phyloP scores from a whole-genome alignment of 2,797 vertebrate genomes.

The Malacoraja senta region DNA sequence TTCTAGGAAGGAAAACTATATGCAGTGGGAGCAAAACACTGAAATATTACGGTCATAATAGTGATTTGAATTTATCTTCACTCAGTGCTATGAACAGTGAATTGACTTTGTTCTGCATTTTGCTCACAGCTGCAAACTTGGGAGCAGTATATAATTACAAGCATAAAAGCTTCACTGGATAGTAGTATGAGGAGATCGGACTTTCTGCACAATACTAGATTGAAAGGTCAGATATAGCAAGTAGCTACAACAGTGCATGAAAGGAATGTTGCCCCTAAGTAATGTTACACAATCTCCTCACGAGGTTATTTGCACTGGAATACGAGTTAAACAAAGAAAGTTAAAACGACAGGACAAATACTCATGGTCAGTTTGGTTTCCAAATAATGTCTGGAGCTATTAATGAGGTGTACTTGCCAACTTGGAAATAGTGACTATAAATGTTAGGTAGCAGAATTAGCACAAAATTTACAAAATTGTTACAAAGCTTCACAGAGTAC shows the following conservation, averaged over 20 bases:
- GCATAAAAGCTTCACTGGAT: conserved; percentile 7
- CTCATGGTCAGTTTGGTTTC: background rate
- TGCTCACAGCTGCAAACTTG: background rate
- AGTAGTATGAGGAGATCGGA: background rate
- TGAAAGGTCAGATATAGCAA: background rate
- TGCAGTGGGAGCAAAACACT: background rate
- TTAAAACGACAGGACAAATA: background rate
- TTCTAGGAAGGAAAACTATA: background rate
- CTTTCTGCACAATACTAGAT: background rate
- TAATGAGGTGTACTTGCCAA: background rate
- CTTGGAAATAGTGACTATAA: background rate
- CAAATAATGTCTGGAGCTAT: background rate
- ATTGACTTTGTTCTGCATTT: background rate
- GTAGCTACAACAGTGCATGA: background rate
- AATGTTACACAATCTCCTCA: conserved; percentile 15
- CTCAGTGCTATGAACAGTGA: background rate
- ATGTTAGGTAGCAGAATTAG: background rate
- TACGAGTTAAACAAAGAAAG: background rate
- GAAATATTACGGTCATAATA: background rate
- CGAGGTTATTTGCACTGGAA: conserved; percentile 8
- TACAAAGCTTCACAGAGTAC: no score
- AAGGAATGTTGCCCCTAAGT: background rate
- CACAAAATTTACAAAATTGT: background rate
- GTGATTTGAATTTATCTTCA: background rate
- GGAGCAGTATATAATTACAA: background rate